A percentile compares a stretch with the other conserved stretches of the same genome.
phyloP scores from a whole-genome alignment of 2,888 invertebrate genomes.

The Thera obeliscata region DNA sequence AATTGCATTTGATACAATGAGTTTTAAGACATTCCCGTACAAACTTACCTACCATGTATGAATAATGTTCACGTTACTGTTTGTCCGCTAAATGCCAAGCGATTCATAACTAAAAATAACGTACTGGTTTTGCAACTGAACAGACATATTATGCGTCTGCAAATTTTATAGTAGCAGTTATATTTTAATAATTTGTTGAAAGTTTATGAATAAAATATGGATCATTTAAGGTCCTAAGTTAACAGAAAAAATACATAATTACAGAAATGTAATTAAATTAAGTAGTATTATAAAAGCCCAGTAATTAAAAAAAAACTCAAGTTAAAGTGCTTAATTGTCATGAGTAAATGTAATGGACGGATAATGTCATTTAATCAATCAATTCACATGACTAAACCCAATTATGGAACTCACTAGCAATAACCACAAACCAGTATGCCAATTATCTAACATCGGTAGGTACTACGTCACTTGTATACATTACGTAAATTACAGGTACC shows the following conservation, averaged over 20 bases:
- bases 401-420: constrained; percentile 52
- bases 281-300: neutral
- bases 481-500: neutral
- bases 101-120: constrained; percentile 15
- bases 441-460: constrained; percentile 54
- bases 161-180: constrained; percentile 2
- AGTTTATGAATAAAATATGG: neutral
- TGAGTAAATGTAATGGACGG: neutral
- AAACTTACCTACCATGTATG: constrained; percentile 5
- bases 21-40: constrained; percentile 8
- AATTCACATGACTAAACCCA: constrained; percentile 48
- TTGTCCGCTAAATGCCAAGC: constrained; percentile 24
- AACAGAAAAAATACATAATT: neutral
- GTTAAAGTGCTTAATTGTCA: neutral
- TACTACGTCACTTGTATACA: constrained; percentile 24
- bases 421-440: constrained; percentile 54
- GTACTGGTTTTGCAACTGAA: constrained; percentile 7
- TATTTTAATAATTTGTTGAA: constrained; percentile 1
- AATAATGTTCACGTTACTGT: constrained; percentile 14
- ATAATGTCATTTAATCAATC: constrained; percentile 41
- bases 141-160: neutral
- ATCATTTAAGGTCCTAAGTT: neutral
- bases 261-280: neutral
- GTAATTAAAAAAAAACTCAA: neutral
- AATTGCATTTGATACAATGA: constrained; percentile 63